A percentile compares a stretch with the other conserved stretches of the same genome.
Conservation (phyloP, 1,140 invertebrate species). For the Spodoptera frugiperda region DNA sequence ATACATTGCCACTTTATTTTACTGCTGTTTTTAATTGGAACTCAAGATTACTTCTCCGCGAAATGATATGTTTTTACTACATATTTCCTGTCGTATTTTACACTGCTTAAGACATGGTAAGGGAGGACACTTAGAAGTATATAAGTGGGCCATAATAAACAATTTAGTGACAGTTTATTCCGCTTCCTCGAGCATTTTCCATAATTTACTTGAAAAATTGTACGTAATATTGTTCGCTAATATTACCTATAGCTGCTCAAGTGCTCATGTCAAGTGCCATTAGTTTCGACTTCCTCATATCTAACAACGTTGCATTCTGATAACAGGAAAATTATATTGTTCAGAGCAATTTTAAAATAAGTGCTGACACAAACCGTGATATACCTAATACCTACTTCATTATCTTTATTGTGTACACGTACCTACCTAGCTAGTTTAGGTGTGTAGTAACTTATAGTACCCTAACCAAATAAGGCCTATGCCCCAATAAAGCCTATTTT, state of each 20-base stretch:
- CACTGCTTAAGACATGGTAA: not conserved
- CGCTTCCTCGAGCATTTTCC: constrained; percentile 28
- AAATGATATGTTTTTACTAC: not conserved
- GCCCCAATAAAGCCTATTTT: too few species aligned
- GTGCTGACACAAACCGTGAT: not conserved
- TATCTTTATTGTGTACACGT: not conserved
- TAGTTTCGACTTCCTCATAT: constrained; percentile 44
- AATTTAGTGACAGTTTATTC: constrained; percentile 20
- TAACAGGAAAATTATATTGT: constrained; percentile 43
- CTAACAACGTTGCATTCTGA: constrained; percentile 26
- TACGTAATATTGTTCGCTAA: constrained; percentile 23
- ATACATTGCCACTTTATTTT: too few species aligned
- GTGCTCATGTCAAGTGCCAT: constrained; percentile 32
- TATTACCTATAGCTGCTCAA: not conserved
- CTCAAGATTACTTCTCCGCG: too few species aligned
- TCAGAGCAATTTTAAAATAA: constrained; percentile 22
- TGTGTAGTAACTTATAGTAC: too few species aligned
- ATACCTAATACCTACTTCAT: too few species aligned
- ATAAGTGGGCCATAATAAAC: not conserved
- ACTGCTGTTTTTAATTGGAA: too few species aligned
- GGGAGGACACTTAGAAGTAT: not conserved
- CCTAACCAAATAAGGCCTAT: too few species aligned
- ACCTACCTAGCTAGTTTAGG: too few species aligned
- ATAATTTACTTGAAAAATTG: constrained; percentile 33
- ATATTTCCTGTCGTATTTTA: not conserved